Base-by-base conservation (phyloP, 2,888 invertebrate genomes). In the Acleris literana region DNA sequence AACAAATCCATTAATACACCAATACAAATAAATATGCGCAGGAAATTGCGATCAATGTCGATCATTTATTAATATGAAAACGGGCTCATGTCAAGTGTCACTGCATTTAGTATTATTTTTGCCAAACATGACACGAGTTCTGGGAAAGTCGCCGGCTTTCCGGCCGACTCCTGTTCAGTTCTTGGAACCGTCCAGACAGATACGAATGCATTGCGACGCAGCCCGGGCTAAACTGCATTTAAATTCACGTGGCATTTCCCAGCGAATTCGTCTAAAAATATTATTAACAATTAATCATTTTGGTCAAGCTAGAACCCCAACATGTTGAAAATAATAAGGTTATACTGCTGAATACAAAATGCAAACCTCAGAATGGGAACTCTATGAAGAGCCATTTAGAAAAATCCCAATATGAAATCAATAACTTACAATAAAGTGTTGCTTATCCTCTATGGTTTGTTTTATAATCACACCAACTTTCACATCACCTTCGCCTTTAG, bases 111-210 rank as follows among this genome's bases (percentile, higher is more conserved):
- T 76, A 71, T 74, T 78, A 74, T 76, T 78, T 84, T 79, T 82
- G 79, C 80, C 71, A 69, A 75, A 78, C 77, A 76, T 77, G 78
- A 82, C 70, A 70, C 63, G 64, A 70, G 69, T 88, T 87, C 89
- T 77, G 44, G 53, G 65, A 69, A 81, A 74, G 75, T 74, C 80
- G 77, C 76, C 72, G 75, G 71, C 80, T 83, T 84, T 80, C 80
- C 80, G 80, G 74, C 79, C 72, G 76, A 78, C 78, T 79, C 82
- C 81, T 82, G 80, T 76, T 82, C 73, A 73, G 78, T 79, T 90
- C 86, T 87, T 72, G 72, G 82, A 87, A 87, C 71, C 68, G 56
- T 67, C 63, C 56, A 64, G 65, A 68, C 54, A 58, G 48, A 63
- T 49, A 63, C n/a, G 49, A 54, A 64, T 60, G 63, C 56, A 61